Conservation (phyloP, 2,113 vertebrate species). For the Gracilinanus agilis region DNA sequence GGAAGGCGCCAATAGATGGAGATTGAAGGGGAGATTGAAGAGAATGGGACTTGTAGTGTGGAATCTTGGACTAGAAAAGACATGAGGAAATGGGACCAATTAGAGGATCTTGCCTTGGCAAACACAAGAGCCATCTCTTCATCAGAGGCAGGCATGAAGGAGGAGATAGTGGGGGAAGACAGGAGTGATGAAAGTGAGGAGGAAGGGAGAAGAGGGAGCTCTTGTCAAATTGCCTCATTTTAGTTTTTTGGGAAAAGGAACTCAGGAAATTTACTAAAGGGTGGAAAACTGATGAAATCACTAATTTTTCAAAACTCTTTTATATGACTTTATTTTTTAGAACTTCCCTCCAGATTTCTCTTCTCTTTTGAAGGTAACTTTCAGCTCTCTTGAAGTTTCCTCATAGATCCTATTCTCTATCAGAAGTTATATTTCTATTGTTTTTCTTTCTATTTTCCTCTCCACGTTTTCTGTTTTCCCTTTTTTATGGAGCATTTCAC, state of each 20-base stretch:
- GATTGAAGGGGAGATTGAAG: neutral
- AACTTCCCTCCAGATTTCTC: neutral
- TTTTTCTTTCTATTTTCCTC: constrained; percentile 6
- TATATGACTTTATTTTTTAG: neutral
- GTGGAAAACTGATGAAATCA: neutral
- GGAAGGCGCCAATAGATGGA: neutral
- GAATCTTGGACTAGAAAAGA: neutral
- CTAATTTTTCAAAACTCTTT: neutral
- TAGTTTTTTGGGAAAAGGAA: neutral
- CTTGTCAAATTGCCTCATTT: neutral
- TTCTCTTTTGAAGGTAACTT: neutral
- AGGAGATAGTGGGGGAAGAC: neutral
- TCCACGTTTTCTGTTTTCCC: neutral
- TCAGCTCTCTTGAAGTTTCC: neutral
- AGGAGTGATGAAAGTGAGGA: neutral
- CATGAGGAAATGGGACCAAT: neutral
- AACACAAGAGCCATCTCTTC: neutral
- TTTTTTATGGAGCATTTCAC: neutral
- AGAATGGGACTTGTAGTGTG: neutral
- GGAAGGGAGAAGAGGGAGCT: neutral
- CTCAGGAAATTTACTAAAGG: neutral
- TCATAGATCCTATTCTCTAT: neutral
- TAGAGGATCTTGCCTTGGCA: neutral
- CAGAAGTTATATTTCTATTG: neutral
- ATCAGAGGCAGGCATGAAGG: neutral